These are phyloP conservation scores for Bicyclus anynana DNA, from an alignment of 1,140 invertebrate genomes.

Conservation along the genomic window DNA sequence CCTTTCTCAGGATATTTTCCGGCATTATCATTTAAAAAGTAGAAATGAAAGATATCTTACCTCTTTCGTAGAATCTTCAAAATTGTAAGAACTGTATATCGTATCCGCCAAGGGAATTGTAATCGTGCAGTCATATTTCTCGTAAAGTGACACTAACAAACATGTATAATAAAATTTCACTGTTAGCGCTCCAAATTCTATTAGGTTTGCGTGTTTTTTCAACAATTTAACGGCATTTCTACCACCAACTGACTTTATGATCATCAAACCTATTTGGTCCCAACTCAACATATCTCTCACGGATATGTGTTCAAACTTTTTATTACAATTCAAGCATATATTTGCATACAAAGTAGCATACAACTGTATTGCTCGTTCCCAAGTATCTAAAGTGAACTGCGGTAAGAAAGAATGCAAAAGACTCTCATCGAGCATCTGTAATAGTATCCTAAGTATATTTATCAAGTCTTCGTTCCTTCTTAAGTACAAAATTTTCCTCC, in stretches of 20 bases:
- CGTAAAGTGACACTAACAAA: slow-evolving; percentile 58
- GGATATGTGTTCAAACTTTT: slow-evolving; percentile 62
- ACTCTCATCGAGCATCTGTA: slow-evolving; percentile 73
- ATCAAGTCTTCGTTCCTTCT: slow-evolving; percentile 70
- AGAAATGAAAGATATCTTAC: slow-evolving; percentile 37
- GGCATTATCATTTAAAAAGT: too few relatives aligned
- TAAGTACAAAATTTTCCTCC: slow-evolving; percentile 74
- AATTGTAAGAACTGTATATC: slow-evolving; percentile 64
- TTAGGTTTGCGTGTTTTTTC: slow-evolving; percentile 56
- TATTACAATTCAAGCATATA: slow-evolving; percentile 72
- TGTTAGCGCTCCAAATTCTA: slow-evolving; percentile 57
- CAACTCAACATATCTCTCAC: slow-evolving; percentile 68
- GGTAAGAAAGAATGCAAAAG: slow-evolving; percentile 69
- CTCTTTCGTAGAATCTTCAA: slow-evolving; percentile 57
- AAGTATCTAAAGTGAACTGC: slow-evolving; percentile 68
- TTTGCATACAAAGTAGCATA: slow-evolving; percentile 66
- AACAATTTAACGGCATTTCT: slow-evolving; percentile 63
- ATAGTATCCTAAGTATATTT: slow-evolving; percentile 64
- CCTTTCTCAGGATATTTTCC: too few relatives aligned
- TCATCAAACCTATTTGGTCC: slow-evolving; percentile 66
- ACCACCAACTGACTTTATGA: slow-evolving; percentile 72
- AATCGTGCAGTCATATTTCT: slow-evolving; percentile 62
- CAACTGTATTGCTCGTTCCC: slow-evolving; percentile 64
- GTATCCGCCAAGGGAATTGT: slow-evolving; percentile 57
- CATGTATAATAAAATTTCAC: slow-evolving; percentile 71